Evolutionary conservation across 1,140 invertebrate species (phyloP), one percentile per base, ranked within the genome.

Genomic region (Ostrea denselamellosa): DNA sequence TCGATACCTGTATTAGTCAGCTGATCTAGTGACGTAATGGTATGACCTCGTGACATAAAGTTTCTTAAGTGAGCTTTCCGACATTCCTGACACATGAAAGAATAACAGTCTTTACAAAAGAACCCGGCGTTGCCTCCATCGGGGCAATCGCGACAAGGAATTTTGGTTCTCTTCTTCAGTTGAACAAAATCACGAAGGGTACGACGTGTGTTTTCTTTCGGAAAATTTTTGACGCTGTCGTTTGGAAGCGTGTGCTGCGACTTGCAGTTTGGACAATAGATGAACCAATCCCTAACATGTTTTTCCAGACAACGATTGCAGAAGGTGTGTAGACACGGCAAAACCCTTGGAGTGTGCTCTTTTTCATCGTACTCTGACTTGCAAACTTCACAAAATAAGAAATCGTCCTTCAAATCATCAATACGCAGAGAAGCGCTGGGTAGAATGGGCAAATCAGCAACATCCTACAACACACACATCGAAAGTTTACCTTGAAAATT

Each of bases 321-420:
- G 71, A 54, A 85, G 17, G 65, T 88, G 51, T 88, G 87, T 8
- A 88, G 44, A 62, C 84, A 88, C n/a, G 87, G 87, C 22, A 88
- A 82, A 2, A 88, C 54, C 44, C 84, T 17, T 62, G 87, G 87
- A 7, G 52, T 85, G 65, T 83, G 83, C 7, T 52, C 56, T 19
- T 88, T 85, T 34, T 85, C 87, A n/a, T 85, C 84, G 22, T 62
- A 88, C 44, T 88, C 83, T 25, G 44, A 44, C 62, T 85, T 85
- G 54, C 87, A 88, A 14, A 85, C 65, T 25, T 81, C 87, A 83
- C 87, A 88, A n/a, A 19, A 82, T 28, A 88, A 71, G 54, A 85
- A 88, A 3, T 88, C 68, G 19, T 88, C 86, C 56, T 87, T 87
- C n/a, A 87, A 52, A 77, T 87, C 86, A 8, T 87, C 86, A 52